Conservation (phyloP, 2,797 vertebrate genomes). For the Harpagifer antarcticus region DNA sequence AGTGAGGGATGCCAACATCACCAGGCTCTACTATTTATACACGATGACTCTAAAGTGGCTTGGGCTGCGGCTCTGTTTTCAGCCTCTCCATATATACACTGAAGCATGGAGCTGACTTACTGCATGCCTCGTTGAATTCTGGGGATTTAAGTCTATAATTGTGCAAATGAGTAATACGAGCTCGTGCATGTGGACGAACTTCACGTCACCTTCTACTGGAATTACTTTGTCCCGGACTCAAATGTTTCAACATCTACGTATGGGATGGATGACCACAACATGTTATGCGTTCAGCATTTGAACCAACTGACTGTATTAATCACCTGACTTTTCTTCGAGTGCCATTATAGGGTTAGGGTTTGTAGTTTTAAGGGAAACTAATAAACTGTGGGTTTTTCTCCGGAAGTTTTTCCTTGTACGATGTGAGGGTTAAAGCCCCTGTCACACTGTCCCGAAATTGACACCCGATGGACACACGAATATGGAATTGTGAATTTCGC, state of each 20-base stretch:
- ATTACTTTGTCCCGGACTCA: neutral
- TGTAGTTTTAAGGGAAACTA: neutral
- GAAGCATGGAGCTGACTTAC: constrained; percentile 32
- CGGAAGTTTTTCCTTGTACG: too few species aligned
- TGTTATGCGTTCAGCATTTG: neutral
- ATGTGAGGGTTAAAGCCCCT: too few species aligned
- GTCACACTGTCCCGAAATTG: too few species aligned
- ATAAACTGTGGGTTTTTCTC: too few species aligned
- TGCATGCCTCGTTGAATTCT: constrained; percentile 50
- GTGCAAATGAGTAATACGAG: constrained; percentile 46
- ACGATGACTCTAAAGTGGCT: constrained; percentile 41
- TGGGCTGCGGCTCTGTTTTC: constrained; percentile 64
- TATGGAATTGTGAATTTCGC: too few species aligned
- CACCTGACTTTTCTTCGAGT: neutral
- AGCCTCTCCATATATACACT: constrained; percentile 69
- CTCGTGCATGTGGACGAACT: constrained; percentile 40
- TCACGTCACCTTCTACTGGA: constrained; percentile 16
- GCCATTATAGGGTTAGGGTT: neutral
- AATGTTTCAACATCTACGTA: neutral
- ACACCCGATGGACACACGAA: too few species aligned
- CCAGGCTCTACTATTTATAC: constrained; percentile 74
- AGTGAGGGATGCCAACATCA: constrained; percentile 53
- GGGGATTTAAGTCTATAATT: constrained; percentile 65
- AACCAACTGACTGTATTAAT: neutral
- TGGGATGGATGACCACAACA: neutral